Evolutionary conservation across 35 echinoderm and acorn worm genomes (phyloP), one percentile per base, ranked within the genome.

Genomic region (Antedon bifida): DNA sequence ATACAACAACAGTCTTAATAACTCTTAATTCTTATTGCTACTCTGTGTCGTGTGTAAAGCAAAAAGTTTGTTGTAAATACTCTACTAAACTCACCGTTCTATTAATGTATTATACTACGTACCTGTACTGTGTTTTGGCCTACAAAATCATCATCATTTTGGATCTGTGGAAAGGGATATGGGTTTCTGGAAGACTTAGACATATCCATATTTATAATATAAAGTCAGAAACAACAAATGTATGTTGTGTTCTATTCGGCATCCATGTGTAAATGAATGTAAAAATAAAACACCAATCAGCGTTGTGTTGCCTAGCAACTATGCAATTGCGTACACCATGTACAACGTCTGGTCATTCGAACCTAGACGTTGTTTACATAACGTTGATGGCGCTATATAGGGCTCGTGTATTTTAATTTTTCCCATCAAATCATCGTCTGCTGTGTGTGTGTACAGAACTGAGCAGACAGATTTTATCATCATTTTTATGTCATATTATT

Each of bases 61-160:
- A n/a, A n/a, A n/a, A n/a, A n/a, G n/a, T n/a, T n/a, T n/a, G n/a
- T n/a, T n/a, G n/a, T n/a, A n/a, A n/a, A n/a, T n/a, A n/a, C n/a
- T n/a, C n/a, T n/a, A n/a, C n/a, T n/a, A n/a, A n/a, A n/a, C n/a
- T n/a, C n/a, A n/a, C n/a, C n/a, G n/a, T n/a, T n/a, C n/a, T n/a
- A n/a, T n/a, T n/a, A n/a, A n/a, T n/a, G n/a, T n/a, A n/a, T n/a
- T n/a, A n/a, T n/a, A n/a, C n/a, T n/a, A 33, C 31, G 39, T 39
- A 85, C 64, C 83, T 85, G 73, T 77, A 3, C 5, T 85, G 36
- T 35, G 17, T 36, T 30, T n/a, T 21, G 45, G n/a, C 78, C 78
- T 73, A 93, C 86, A 38, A 90, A 93, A 74, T 90, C 77, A 29
- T 90, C 84, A 77, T 96, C 93, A 78, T 96, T 96, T 86, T 96